Evolutionary conservation across 2,888 invertebrate species (phyloP).

Genomic region (Folsomia manolachei): DNA sequence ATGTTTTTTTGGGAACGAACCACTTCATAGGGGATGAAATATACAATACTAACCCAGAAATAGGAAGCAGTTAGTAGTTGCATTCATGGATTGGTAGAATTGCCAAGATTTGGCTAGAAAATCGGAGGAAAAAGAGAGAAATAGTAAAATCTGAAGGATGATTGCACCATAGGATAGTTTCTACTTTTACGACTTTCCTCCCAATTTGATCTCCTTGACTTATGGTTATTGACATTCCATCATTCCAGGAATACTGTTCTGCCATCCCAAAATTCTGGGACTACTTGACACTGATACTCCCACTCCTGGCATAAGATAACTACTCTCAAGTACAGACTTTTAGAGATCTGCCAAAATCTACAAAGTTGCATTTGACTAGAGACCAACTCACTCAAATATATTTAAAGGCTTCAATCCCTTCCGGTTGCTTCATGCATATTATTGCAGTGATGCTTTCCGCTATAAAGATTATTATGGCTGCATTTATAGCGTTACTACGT

Average conservation of each 20-base stretch:
- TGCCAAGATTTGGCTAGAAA: slow-evolving; percentile 3
- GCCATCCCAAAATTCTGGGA: neutral
- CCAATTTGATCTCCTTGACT: slow-evolving; percentile 15
- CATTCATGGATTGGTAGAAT: neutral
- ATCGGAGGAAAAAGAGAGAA: slow-evolving; percentile 3
- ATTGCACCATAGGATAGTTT: slow-evolving; percentile 12
- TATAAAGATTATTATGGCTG: neutral
- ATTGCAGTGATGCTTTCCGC: no score
- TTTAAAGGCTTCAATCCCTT: neutral
- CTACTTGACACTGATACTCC: neutral
- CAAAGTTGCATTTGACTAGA: neutral
- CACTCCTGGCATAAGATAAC: neutral
- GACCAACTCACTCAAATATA: neutral
- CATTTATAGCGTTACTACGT: neutral
- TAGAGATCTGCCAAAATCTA: neutral
- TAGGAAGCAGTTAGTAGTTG: no score
- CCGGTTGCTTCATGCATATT: neutral
- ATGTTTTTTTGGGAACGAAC: no score
- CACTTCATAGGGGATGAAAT: no score
- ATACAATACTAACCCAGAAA: no score
- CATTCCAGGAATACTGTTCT: neutral
- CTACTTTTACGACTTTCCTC: slow-evolving; percentile 16
- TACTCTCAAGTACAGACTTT: no score
- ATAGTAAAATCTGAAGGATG: slow-evolving; percentile 14
- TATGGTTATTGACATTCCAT: slow-evolving; percentile 16